A percentile compares a stretch with the other conserved stretches of the same genome.
phyloP scores from a whole-genome alignment of 2,113 vertebrate genomes.

The Pomatostomus ruficeps region DNA sequence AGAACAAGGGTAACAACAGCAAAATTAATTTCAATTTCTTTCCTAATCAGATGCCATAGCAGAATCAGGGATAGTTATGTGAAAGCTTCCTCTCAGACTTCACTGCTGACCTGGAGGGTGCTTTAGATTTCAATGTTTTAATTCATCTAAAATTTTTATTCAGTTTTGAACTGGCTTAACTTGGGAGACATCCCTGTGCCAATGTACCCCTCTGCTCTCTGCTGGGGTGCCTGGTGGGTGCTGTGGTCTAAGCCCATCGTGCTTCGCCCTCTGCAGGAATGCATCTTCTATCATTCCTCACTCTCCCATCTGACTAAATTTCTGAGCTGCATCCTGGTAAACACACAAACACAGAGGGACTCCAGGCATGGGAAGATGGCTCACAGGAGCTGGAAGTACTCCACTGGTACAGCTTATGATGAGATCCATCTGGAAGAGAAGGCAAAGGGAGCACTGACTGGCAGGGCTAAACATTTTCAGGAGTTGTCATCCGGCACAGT shows the following conservation, averaged over 20 bases:
- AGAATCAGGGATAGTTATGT: background rate
- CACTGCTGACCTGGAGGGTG: background rate
- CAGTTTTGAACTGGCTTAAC: background rate
- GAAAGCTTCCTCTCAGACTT: background rate
- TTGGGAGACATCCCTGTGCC: background rate
- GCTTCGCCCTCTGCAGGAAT: background rate
- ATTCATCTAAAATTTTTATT: background rate
- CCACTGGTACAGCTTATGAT: background rate
- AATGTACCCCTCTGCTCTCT: background rate
- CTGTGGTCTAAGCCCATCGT: accelerated
- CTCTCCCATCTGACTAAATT: background rate
- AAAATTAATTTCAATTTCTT: background rate
- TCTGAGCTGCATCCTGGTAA: background rate
- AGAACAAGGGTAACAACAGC: background rate
- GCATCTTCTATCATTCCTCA: background rate
- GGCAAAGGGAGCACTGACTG: background rate
- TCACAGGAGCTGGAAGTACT: background rate
- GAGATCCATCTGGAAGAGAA: background rate
- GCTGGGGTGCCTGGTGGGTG: background rate
- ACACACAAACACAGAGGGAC: background rate
- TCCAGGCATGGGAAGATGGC: background rate
- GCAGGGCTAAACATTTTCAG: background rate
- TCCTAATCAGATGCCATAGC: background rate
- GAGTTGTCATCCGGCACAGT: background rate
- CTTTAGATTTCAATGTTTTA: background rate